Base-by-base conservation (phyloP, 2,888 invertebrate species). In the Synanthedon andrenaeformis region DNA sequence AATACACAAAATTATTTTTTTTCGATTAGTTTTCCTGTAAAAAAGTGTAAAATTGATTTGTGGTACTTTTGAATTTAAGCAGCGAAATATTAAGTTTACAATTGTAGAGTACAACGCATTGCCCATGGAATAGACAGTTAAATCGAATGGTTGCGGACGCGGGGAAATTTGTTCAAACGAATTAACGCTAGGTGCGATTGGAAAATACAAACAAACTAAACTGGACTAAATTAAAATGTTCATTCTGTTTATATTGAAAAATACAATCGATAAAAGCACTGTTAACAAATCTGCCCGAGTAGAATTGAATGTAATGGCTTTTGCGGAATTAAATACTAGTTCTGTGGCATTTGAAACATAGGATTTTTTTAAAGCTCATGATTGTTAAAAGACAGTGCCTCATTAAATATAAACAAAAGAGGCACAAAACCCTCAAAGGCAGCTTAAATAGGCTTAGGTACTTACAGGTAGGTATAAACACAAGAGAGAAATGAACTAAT, bases 161-260 rank as follows among this genome's bases (percentile, higher is more conserved):
- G 67, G 69, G 70, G 70, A 76, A 77, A 76, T 77, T 74, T 74
- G 74, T 68, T 65, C 80, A 82, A 81, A 80, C 80, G 81, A 79
- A 81, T 82, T 82, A 82, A 76, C 74, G 70, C 67, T 74, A 76
- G 75, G 75, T 75, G 72, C 72, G 69, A 79, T 79, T 74, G 79
- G 77, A 67, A 82, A 81, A 81, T 81, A 75, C 80, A 73, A 72
- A 76, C 77, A 76, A 51, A 41, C 49, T 49, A 45, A 45, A 45
- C n/a, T 14, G 14, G 8, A 45, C 45, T 45, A 19, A 49, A 49
- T 49, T 19, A 12, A 23, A 49, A 49, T 49, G 17, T 49, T 19
- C 17, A 49, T 49, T 49, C 12, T 11, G 17, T 17, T 17, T 12
- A 13, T 11, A 49, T 49, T 23, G 17, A 49, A 19, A 49, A 12